Conservation (phyloP, 2,888 invertebrate species). For the Ectemnius cavifrons region DNA sequence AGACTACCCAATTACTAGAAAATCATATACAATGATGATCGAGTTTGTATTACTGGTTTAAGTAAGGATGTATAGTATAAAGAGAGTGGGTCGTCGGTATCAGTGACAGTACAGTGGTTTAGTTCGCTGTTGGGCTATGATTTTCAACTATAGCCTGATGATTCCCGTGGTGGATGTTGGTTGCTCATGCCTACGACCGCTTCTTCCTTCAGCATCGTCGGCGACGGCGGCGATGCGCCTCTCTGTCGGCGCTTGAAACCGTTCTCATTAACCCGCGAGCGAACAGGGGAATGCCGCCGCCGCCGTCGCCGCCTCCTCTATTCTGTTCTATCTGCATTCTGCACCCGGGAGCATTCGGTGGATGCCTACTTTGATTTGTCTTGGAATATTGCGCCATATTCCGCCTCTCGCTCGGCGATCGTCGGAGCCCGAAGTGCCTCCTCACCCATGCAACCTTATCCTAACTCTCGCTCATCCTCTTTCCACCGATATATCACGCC, state of each 20-base stretch:
- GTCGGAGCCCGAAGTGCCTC: conserved; percentile 24
- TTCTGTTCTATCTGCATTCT: conserved; percentile 70
- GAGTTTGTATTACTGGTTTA: background rate
- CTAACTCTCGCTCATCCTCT: conserved; percentile 1
- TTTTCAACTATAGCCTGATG: conserved; percentile 57
- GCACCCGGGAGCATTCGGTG: conserved; percentile 67
- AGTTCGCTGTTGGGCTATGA: conserved; percentile 55
- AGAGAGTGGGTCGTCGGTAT: conserved; percentile 27
- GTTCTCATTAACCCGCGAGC: conserved; percentile 74
- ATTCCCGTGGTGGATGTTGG: conserved; percentile 13
- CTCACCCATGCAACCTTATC: conserved; percentile 2
- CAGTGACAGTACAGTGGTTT: conserved; percentile 37
- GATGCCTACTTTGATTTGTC: conserved; percentile 72
- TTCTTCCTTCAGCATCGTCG: background rate
- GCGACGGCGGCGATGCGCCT: conserved; percentile 27
- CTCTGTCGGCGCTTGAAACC: conserved; percentile 72
- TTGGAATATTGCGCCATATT: conserved; percentile 62
- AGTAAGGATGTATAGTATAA: conserved; percentile 19
- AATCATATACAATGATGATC: no score
- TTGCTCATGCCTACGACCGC: background rate
- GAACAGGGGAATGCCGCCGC: conserved; percentile 38
- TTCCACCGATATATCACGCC: conserved; percentile 4
- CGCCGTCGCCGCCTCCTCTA: conserved; percentile 60
- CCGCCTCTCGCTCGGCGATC: conserved; percentile 27
- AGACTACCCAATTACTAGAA: no score